A percentile compares a stretch with the other conserved stretches of the same genome.
Evolutionary conservation across 2,113 vertebrate genomes (phyloP).

Genomic region (Chlorocebus sabaeus): DNA sequence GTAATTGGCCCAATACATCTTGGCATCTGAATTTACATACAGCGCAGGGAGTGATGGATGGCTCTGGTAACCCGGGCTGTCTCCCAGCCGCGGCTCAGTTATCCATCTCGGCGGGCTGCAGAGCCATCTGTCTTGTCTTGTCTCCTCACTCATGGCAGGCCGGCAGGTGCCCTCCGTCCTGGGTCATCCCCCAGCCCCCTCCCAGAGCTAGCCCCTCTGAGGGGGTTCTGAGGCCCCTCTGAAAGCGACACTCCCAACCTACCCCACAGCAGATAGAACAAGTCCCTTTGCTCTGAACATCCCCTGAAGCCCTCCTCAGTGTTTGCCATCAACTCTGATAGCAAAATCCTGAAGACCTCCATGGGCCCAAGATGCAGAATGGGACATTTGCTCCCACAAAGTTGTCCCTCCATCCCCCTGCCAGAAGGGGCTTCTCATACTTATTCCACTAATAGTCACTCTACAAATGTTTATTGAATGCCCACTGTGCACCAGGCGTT

Average conservation of each 20-base stretch:
- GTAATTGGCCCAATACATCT: slow-evolving; percentile 84
- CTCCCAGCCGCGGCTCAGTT: slow-evolving; percentile 10
- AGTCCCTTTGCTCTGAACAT: neutral
- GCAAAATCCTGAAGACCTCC: neutral
- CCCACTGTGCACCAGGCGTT: neutral
- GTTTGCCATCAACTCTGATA: neutral
- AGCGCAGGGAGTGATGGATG: slow-evolving; percentile 69
- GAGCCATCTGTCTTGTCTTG: slow-evolving; percentile 24
- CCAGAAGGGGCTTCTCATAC: neutral
- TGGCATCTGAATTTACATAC: slow-evolving; percentile 77
- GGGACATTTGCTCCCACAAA: neutral
- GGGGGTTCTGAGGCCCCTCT: neutral
- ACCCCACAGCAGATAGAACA: neutral
- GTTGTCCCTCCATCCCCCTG: neutral
- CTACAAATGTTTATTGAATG: neutral
- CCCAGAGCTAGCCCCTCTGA: neutral
- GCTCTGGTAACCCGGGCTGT: slow-evolving; percentile 40
- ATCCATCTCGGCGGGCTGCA: slow-evolving; percentile 19
- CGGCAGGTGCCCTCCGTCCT: neutral
- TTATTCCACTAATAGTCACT: neutral
- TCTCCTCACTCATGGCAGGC: slow-evolving; percentile 50
- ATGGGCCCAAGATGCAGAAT: neutral
- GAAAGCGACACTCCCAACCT: neutral
- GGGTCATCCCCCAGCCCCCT: neutral
- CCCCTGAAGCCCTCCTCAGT: neutral